phyloP scores from a whole-genome alignment of 2,113 vertebrate species.

The Aegithalos caudatus region DNA sequence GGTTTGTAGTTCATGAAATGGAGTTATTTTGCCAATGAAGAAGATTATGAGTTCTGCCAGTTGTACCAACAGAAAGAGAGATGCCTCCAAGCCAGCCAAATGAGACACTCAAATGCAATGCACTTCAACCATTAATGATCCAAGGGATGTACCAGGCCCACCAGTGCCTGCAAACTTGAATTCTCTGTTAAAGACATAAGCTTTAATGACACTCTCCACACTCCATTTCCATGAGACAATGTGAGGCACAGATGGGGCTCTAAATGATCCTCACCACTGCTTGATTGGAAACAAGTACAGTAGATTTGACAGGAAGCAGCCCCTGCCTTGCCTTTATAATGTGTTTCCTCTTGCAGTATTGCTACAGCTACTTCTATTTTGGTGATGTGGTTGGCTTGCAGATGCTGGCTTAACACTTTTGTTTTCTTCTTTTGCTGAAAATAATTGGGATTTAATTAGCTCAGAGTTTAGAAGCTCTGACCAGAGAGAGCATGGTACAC shows the following conservation, averaged over 20 bases:
- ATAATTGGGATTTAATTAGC: background rate
- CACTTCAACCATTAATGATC: background rate
- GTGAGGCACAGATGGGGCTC: background rate
- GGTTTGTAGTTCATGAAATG: background rate
- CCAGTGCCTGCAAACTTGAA: background rate
- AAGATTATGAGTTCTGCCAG: background rate
- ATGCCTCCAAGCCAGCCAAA: background rate
- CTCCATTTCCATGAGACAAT: background rate
- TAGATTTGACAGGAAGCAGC: background rate
- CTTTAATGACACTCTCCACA: background rate
- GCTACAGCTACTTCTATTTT: background rate
- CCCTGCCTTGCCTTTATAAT: background rate
- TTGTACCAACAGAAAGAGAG: background rate
- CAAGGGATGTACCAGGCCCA: background rate
- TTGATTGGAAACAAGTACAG: background rate
- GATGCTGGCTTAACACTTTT: background rate
- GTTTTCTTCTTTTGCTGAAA: background rate
- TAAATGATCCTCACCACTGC: background rate
- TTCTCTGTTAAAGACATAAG: background rate
- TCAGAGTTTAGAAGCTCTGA: background rate
- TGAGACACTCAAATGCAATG: background rate
- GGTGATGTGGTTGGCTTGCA: background rate
- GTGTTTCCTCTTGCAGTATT: background rate
- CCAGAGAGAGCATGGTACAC: background rate
- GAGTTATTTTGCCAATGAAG: background rate